These are phyloP conservation scores for Monodelphis domestica DNA, from an alignment of 2,797 vertebrate genomes.

Conservation along the genomic window DNA sequence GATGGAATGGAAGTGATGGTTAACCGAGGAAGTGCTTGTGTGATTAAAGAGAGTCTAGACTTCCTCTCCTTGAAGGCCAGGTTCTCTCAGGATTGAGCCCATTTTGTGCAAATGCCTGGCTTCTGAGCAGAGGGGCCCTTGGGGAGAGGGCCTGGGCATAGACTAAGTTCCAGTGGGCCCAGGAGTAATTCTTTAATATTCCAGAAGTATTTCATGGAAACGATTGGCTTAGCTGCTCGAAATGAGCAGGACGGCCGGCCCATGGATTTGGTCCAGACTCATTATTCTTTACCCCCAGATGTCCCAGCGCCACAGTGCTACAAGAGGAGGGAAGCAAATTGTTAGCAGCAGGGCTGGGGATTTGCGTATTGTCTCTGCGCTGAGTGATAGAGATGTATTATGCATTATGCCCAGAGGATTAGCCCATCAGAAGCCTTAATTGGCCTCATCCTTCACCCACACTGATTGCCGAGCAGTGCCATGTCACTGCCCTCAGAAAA, in stretches of 20 bases:
- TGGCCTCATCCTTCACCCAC: not conserved
- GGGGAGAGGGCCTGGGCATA: not conserved
- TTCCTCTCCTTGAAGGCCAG: not conserved
- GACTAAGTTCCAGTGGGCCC: not conserved
- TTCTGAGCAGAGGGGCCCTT: not conserved
- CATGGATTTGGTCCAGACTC: not conserved
- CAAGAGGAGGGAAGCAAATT: slow-evolving; percentile 10
- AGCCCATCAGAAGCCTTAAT: not conserved
- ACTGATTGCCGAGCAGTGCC: not conserved
- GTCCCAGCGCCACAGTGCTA: not conserved
- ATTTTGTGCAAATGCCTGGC: not conserved
- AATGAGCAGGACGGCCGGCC: not conserved
- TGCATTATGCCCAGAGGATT: not conserved
- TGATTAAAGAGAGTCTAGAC: not conserved
- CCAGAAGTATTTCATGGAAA: not conserved
- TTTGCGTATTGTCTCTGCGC: not conserved
- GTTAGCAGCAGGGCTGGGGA: not conserved
- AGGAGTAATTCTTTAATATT: not conserved
- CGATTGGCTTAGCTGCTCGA: not conserved
- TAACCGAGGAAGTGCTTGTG: too few relatives aligned
- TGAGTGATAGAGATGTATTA: not conserved
- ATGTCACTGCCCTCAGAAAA: not conserved
- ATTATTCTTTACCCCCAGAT: not conserved
- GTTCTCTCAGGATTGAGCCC: not conserved
- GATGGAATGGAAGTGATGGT: not conserved